Percentiles rank a stretch among this genome's conserved stretches.
phyloP scores from a whole-genome alignment of 2,888 invertebrate genomes.

The Cacoxenus indagator region DNA sequence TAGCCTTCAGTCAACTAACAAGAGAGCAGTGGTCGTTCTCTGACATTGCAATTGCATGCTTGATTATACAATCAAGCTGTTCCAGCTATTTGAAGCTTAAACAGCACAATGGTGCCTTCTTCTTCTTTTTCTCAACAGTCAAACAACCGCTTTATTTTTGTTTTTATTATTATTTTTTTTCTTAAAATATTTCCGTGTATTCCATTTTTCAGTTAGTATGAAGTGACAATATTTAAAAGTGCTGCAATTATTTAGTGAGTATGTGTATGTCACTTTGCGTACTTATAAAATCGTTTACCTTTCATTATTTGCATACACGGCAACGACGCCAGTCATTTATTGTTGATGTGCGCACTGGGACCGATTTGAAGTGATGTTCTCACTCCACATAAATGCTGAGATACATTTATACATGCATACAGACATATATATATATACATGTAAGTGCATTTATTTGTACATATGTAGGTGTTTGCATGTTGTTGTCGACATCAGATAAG shows the following conservation, averaged over 20 bases:
- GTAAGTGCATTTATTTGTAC: background rate
- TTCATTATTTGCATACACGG: slow-evolving; percentile 8
- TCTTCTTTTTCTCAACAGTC: too few species aligned
- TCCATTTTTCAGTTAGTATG: background rate
- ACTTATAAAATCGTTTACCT: slow-evolving; percentile 15
- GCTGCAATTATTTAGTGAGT: background rate
- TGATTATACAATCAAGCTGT: too few species aligned
- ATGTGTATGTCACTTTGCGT: background rate
- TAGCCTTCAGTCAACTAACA: too few species aligned
- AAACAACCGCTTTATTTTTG: too few species aligned
- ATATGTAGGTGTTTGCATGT: slow-evolving; percentile 47
- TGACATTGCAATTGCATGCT: too few species aligned
- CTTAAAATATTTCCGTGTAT: background rate
- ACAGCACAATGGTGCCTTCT: too few species aligned
- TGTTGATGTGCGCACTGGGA: slow-evolving; percentile 17
- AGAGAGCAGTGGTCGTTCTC: too few species aligned
- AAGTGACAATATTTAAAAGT: background rate
- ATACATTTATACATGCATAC: background rate
- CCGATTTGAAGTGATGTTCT: background rate
- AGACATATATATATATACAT: background rate
- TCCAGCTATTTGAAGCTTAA: too few species aligned
- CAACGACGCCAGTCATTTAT: slow-evolving; percentile 9
- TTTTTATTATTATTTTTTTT: background rate
- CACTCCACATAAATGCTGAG: too few species aligned
- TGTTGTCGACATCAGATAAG: slow-evolving; percentile 37